Base-by-base conservation (phyloP, 2,797 vertebrate species). In the Philypnodon macrostomus region DNA sequence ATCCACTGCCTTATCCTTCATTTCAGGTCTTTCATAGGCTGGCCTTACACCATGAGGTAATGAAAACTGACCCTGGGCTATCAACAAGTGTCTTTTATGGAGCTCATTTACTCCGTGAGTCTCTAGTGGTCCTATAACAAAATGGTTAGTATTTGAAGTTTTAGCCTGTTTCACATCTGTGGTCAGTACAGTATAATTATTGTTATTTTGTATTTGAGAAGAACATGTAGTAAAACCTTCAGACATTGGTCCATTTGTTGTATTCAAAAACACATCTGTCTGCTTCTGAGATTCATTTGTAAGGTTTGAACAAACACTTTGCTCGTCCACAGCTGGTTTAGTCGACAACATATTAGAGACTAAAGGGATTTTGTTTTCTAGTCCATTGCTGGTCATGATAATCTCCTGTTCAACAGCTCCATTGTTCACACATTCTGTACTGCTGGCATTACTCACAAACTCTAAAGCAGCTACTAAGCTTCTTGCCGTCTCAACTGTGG, bases 401-500 rank as follows among this genome's bases (percentile, higher is more conserved):
- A 33, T 38, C 12, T 53, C 62, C 31, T 50, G 17, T 35, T 42
- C 11, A 26, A 16, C 39, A 41, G 46, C 63, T 49, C 15, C 70
- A 42, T 36, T 57, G 44, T 58, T 67, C 15, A 34, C 42, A 17
- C 13, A 9, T 9, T 41, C 67, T 23, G 48, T n/a, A n/a, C 50
- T 53, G 47, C 63, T 74, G 10, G 92, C 88, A 29, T 85, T 89
- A 73, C 93, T 95, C 44, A 97, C 79, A 72, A 98, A 91, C 63
- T 95, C 94, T 62, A 98, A 83, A 76, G 96, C 95, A 61, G 93
- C 94, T 53, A 87, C 92, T 82, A 98, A 90, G 85, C 92, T 98
- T 81, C 92, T 93, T 0, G 94, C 95, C 10, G 96, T 98, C 87
- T 97, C 95, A 39, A 93, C 91, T 47, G 95, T 97, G 77, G 94